Base-by-base conservation (phyloP, 37 sponge, comb jelly and placozoan genomes). In the Halichondria panicea region DNA sequence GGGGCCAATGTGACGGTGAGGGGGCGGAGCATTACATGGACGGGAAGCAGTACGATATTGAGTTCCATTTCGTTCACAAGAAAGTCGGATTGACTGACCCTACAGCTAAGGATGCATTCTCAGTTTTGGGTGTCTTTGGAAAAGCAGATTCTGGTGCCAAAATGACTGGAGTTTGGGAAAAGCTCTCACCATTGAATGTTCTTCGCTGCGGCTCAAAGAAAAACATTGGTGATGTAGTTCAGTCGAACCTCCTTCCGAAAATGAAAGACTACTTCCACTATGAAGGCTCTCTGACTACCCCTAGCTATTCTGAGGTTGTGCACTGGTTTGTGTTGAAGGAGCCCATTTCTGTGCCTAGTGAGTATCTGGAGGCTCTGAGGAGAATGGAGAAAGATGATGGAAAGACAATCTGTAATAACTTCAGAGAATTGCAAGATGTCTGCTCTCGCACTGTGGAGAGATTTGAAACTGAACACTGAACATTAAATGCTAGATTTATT, bases 271-370 rank as follows among this genome's bases (percentile, higher is more conserved):
- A 89, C 55, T 88, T 66, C 35, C 34, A 78, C 74, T 88, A 82
- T 50, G 61, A 70, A 42, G 89, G 89, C 0, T 88, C 89, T 2
- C 84, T 89, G 19, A 89, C 89, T 15, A 83, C 84, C 28, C 89
- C 89, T 0, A 63, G 36, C 0, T 89, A 80, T 63, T 53, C 25
- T 59, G 89, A 89, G 32, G 37, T 21, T 28, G 89, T 89, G 40
- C 83, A 82, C 32, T 89, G 89, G 89, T 78, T 89, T 67, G 84
- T 89, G 36, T 34, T 89, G 39, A 46, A 74, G 36, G 30, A 72
- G 18, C 28, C 75, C 0, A 79, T 89, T 36, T n/a, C 22, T 0
- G 61, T 78, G 11, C 89, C 89, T 13, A 33, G 0, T 2, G 64
- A 1, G 0, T 55, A 69, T 42, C 57, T 89, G 35, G 57, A 66